phyloP scores from a whole-genome alignment of 2,888 invertebrate species.

The Ophion costatus region DNA sequence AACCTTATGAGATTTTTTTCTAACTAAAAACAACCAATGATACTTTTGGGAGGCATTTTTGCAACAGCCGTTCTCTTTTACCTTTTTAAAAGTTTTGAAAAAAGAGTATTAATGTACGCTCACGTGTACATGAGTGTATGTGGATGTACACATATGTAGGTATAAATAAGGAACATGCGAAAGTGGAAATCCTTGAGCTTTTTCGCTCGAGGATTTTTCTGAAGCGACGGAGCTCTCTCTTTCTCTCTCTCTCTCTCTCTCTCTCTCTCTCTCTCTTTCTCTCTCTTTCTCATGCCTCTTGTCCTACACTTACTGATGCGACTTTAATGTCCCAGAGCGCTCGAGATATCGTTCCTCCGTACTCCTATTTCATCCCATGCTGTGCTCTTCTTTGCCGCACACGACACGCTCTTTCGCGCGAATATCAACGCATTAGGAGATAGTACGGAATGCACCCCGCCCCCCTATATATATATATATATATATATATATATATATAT shows the following conservation, averaged over 20 bases:
- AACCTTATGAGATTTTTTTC: no score
- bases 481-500: no score
- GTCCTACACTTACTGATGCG: conserved; percentile 45
- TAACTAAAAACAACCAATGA: no score
- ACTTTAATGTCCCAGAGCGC: conserved; percentile 62
- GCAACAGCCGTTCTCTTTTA: no score
- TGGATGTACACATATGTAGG: no score
- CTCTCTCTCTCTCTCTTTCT: background rate
- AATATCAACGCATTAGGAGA: conserved; percentile 57
- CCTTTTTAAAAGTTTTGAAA: no score
- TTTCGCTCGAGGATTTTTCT: background rate
- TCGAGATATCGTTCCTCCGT: conserved; percentile 52
- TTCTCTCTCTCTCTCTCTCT: background rate
- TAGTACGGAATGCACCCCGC: conserved; percentile 14
- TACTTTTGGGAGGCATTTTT: no score
- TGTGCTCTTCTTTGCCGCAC: conserved; percentile 14
- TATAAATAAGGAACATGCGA: no score
- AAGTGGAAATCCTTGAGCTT: no score
- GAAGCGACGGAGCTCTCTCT: conserved; percentile 11
- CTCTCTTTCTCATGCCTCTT: conserved; percentile 9
- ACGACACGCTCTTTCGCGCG: conserved; percentile 36
- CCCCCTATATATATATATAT: no score
- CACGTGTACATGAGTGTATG: no score
- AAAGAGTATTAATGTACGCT: no score
- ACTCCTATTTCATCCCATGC: conserved; percentile 29